A percentile compares a stretch with the other conserved stretches of the same genome.
Evolutionary conservation across 2,113 vertebrate genomes (phyloP).

Genomic region (Crotalus helleri): DNA sequence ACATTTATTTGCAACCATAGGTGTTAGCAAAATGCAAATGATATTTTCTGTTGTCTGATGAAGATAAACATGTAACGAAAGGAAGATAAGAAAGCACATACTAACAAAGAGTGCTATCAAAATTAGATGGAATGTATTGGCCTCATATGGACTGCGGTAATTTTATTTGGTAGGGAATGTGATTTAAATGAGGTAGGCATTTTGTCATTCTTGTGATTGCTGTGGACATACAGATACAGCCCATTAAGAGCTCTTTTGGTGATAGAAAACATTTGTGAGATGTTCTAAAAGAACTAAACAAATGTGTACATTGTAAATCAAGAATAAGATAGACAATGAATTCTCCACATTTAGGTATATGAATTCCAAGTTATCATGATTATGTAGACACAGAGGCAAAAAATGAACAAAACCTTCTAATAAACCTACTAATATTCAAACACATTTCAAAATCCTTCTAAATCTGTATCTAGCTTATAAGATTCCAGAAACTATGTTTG

Average conservation of each 20-base stretch:
- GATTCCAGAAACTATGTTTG: background rate
- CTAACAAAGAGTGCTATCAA: background rate
- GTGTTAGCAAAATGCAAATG: background rate
- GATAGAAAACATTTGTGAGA: background rate
- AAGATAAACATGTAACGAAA: background rate
- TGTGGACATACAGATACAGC: background rate
- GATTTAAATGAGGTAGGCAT: background rate
- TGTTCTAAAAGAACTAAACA: background rate
- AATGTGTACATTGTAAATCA: background rate
- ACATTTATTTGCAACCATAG: background rate
- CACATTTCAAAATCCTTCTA: background rate
- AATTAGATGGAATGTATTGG: background rate
- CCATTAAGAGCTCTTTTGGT: background rate
- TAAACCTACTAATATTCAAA: too few relatives aligned
- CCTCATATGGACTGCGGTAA: background rate
- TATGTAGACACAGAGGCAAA: background rate
- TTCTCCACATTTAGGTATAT: background rate
- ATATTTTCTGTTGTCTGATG: background rate
- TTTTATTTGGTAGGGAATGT: background rate
- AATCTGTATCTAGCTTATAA: background rate
- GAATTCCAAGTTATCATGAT: background rate
- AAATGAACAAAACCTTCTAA: background rate
- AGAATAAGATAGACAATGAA: background rate
- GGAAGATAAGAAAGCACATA: background rate
- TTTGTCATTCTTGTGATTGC: background rate